Base-by-base conservation (phyloP, 1,140 invertebrate species). In the Panagrolaimus sp. region DNA sequence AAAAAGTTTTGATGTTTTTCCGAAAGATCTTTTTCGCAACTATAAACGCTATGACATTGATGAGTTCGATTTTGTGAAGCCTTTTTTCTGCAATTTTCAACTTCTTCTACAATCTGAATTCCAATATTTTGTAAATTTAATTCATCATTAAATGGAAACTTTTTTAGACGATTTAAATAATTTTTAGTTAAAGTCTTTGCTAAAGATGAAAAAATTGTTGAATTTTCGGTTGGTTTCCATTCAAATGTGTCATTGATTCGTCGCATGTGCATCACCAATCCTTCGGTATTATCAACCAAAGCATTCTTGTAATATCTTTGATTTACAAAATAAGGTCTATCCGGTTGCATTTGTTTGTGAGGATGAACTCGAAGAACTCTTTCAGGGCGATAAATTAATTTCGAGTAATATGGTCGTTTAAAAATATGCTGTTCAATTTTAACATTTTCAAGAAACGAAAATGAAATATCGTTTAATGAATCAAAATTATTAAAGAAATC, bases 401-500 rank as follows among this genome's bases (percentile, higher is more conserved):
- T 71, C 6, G 70, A 28, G 28, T 71, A 71, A 24, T 73, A 43
- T 24, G 70, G 70, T 5, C 70, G 46, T 21, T 52, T 52, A 44
- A 70, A 71, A 47, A 71, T 68, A 28, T 71, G n/a, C 10, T 71
- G 66, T 63, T 71, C 70, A 15, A 71, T 15, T 0, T 71, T 28
- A 1, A 71, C 44, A 21, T 45, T 73, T 10, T 58, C 52, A 4
- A 58, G 52, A 17, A 26, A 58, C 12, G 52, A 58, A 58, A 58
- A 58, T 58, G 21, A 12, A 4, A 58, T 58, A 26, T 21, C 28
- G 4, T 58, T 0, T 10, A n/a, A 15, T 10, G 48, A 64, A 44
- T 15, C 66, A n/a, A 32, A 28, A 32, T 43, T 17, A 12, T 68
- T 52, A 7, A 68, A 15, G 24, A 7, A 10, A 14, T 12, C 10